Evolutionary conservation across 1,140 invertebrate species (phyloP).

Genomic region (Araneus ventricosus): DNA sequence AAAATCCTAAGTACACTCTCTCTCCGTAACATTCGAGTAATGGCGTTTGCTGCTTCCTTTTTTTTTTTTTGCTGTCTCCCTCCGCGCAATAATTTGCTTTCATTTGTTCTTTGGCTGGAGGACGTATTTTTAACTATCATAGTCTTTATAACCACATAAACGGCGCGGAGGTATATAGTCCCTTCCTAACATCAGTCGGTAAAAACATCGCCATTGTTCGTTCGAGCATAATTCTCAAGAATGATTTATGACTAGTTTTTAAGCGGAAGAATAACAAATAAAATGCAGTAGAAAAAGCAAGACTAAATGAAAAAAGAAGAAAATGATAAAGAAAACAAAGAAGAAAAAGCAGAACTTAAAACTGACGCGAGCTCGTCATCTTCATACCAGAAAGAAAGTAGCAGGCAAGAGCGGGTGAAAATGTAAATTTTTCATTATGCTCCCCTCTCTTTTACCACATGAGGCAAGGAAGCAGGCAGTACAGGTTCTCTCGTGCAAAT

Average conservation of each 20-base stretch:
- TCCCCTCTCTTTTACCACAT: background rate
- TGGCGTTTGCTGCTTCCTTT: background rate
- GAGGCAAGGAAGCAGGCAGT: background rate
- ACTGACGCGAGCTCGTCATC: conserved; percentile 30
- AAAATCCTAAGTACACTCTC: background rate
- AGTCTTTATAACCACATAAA: conserved; percentile 36
- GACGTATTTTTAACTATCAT: conserved; percentile 35
- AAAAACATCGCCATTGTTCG: conserved; percentile 63
- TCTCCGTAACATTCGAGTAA: background rate
- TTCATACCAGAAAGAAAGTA: background rate
- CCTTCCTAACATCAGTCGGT: conserved; percentile 2
- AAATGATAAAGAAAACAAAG: background rate
- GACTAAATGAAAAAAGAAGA: conserved; percentile 16
- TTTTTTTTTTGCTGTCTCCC: background rate
- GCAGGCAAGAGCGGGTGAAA: background rate
- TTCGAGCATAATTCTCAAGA: conserved; percentile 36
- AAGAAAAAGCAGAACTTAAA: background rate
- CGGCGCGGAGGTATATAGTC: conserved; percentile 2
- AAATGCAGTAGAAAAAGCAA: background rate
- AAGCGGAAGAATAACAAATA: conserved; percentile 60
- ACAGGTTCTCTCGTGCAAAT: conserved; percentile 36
- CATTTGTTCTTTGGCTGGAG: conserved; percentile 45
- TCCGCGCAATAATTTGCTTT: conserved; percentile 30
- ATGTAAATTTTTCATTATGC: conserved; percentile 72
- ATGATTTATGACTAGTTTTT: conserved; percentile 66